Evolutionary conservation across 2,888 invertebrate species (phyloP), one percentile per base, ranked within the genome.

Genomic region (Lepidocyrtinus sp.): DNA sequence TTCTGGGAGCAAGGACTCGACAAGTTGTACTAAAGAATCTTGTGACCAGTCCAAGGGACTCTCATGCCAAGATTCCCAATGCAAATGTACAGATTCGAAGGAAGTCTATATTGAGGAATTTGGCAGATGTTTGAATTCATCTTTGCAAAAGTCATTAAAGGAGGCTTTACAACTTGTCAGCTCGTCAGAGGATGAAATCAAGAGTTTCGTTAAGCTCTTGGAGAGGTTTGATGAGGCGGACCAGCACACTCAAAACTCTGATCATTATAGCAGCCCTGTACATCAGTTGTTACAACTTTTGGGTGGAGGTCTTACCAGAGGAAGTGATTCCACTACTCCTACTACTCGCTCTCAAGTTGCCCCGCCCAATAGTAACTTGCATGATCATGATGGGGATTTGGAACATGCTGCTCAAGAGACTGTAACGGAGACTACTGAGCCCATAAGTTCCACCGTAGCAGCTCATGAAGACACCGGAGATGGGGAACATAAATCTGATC

Each of bases 21-120:
- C 46, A 65, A 55, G n/a, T 9, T 73, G 73, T n/a, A 64, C 17
- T 12, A 3, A 69, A 24, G 50, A 55, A 46, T 63, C 71, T 36
- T 83, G 83, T 71, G 78, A 83, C 26, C 15, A 21, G 7, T 21
- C 70, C 19, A 82, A 82, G 55, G 83, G 83, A 2, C 65, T 81
- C 1, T 21, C 21, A 25, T 83, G 83, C 64, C 74, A 75, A 71
- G 36, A 70, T 24, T 65, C 45, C 1, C 19, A n/a, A 22, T 80
- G 80, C 61, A 67, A 22, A 45, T 80, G 80, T 36, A 64, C 24
- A n/a, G 71, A 74, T 26, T 17, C 25, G 19, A 46, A 26, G n/a
- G 70, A 61, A 9, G 12, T 75, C 0, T 83, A 68, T 62, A 9
- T 83, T 5, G 74, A 69, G n/a, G 82, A 83, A 46, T 63, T 83